Evolutionary conservation across 2,797 vertebrate species (phyloP).

Genomic region (Tenualosa ilisha): DNA sequence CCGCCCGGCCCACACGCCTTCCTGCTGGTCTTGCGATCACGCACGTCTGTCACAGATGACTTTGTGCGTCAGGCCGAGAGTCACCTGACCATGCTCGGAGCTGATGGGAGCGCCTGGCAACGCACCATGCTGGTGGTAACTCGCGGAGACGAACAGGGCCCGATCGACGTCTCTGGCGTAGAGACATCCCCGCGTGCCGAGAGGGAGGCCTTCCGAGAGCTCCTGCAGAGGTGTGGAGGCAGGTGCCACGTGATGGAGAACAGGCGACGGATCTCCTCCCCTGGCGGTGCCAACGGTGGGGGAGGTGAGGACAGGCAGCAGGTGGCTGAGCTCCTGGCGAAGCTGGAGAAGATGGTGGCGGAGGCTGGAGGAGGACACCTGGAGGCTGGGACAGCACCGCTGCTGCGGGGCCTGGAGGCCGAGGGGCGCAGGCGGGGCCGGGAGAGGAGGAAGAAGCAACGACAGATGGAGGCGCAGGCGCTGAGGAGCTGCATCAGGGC

Average conservation of each 20-base stretch:
- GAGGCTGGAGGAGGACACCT: slow-evolving; percentile 50
- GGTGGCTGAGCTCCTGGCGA: slow-evolving; percentile 68
- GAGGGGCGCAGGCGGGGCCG: slow-evolving; percentile 68
- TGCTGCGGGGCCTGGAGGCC: slow-evolving; percentile 59
- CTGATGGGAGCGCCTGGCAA: slow-evolving; percentile 60
- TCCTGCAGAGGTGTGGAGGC: slow-evolving; percentile 66
- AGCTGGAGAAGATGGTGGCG: slow-evolving; percentile 67
- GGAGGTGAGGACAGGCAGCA: slow-evolving; percentile 60
- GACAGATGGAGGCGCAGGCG: slow-evolving; percentile 72
- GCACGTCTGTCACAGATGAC: slow-evolving; percentile 64
- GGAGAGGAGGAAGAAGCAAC: slow-evolving; percentile 76
- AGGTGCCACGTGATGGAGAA: slow-evolving; percentile 73
- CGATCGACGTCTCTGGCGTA: slow-evolving; percentile 61
- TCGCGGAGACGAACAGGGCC: slow-evolving; percentile 64
- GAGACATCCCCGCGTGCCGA: slow-evolving; percentile 62
- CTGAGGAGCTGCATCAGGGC: slow-evolving; percentile 69
- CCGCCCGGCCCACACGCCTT: slow-evolving; percentile 72
- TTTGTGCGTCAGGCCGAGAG: slow-evolving; percentile 69
- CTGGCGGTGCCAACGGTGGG: background rate
- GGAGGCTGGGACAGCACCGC: slow-evolving; percentile 49
- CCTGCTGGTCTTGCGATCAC: slow-evolving; percentile 70
- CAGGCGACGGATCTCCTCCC: slow-evolving; percentile 48
- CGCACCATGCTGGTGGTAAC: slow-evolving; percentile 74
- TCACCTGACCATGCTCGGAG: slow-evolving; percentile 69
- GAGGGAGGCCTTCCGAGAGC: slow-evolving; percentile 59